phyloP scores from a whole-genome alignment of 2,797 vertebrate species.

The Crocodylus rhombifer region DNA sequence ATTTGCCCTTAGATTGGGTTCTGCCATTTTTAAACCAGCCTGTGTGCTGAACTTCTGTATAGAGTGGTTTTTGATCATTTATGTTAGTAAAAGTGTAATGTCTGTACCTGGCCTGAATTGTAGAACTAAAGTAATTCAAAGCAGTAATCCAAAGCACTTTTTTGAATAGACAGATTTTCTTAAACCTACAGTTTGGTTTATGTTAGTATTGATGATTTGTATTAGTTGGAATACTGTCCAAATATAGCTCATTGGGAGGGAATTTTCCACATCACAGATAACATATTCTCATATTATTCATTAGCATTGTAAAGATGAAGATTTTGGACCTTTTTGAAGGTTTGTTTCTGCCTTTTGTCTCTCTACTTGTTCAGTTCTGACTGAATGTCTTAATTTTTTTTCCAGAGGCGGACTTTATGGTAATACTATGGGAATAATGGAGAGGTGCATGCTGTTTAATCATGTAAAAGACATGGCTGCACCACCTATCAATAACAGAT shows the following conservation, averaged over 20 bases:
- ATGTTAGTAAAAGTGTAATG: too few relatives aligned
- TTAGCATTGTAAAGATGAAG: neutral
- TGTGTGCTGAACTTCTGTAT: too few relatives aligned
- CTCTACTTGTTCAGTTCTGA: neutral
- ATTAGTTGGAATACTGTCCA: neutral
- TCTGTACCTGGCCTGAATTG: neutral
- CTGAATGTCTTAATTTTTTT: too few relatives aligned
- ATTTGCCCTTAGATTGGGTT: too few relatives aligned
- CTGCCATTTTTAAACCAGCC: too few relatives aligned
- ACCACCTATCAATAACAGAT: neutral
- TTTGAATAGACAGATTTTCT: neutral
- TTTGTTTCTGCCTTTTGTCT: neutral
- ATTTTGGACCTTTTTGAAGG: neutral
- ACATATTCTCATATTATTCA: neutral
- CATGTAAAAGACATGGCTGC: neutral
- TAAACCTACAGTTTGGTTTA: neutral
- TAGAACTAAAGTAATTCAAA: neutral
- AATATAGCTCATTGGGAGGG: neutral
- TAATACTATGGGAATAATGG: neutral
- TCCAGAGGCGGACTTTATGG: accelerated
- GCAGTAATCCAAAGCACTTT: neutral
- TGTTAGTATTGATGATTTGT: neutral
- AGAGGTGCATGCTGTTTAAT: neutral
- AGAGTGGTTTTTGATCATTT: too few relatives aligned
- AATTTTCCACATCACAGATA: neutral